phyloP scores from a whole-genome alignment of 1,140 invertebrate species.

The Euura lappo region DNA sequence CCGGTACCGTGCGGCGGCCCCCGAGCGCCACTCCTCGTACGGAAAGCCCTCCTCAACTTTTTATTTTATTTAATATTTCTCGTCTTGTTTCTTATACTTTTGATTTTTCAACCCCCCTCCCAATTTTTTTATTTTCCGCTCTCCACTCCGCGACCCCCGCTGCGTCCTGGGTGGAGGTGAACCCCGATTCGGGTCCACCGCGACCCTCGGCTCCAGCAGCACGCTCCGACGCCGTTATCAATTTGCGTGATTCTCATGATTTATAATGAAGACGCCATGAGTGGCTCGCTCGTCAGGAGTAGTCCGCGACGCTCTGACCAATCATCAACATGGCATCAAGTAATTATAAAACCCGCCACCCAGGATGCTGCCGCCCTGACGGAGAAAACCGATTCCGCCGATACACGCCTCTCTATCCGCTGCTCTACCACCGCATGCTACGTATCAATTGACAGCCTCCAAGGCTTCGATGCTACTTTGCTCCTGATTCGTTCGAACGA shows the following conservation, averaged over 20 bases:
- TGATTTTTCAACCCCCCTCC: background rate
- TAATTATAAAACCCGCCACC: slow-evolving; percentile 39
- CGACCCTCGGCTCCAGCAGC: slow-evolving; percentile 31
- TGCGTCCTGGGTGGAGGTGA: slow-evolving; percentile 35
- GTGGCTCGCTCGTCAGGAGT: slow-evolving; percentile 27
- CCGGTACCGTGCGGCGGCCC: slow-evolving; percentile 30
- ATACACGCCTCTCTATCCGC: background rate
- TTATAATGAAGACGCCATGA: slow-evolving; percentile 44
- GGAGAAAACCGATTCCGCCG: slow-evolving; percentile 9
- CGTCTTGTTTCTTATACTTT: background rate
- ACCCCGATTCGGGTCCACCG: slow-evolving; percentile 19
- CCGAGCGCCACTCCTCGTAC: slow-evolving; percentile 26
- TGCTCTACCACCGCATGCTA: background rate
- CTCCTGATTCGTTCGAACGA: slow-evolving; percentile 5
- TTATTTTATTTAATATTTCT: background rate
- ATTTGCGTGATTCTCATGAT: slow-evolving; percentile 46
- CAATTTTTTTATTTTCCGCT: background rate
- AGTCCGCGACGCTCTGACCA: slow-evolving; percentile 26
- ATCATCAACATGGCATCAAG: slow-evolving; percentile 26
- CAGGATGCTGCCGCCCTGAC: slow-evolving; percentile 27
- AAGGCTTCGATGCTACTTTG: background rate
- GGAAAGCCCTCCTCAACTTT: slow-evolving; percentile 4
- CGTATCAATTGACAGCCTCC: slow-evolving; percentile 3
- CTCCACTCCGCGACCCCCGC: slow-evolving; percentile 26
- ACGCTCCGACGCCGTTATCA: slow-evolving; percentile 44